Evolutionary conservation across 1,140 invertebrate species (phyloP), one percentile per base, ranked within the genome.

Genomic region (Papilio helenus): DNA sequence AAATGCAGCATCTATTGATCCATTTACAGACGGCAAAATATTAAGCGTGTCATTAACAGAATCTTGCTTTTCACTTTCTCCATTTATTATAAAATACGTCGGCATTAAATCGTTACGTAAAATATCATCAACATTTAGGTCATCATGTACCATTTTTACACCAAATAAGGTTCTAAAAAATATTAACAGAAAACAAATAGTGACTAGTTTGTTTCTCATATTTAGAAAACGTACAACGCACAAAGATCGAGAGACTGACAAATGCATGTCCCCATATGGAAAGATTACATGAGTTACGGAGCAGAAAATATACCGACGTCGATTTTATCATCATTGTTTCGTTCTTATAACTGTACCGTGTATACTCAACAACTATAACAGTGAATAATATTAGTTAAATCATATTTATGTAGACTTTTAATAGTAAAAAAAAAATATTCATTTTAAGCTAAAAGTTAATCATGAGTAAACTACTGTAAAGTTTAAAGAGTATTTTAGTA

Each of bases 21-120:
- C 96, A 86, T 96, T 95, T 0, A 88, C 74, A 0, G 83, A 82
- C 26, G 86, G 76, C 55, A 83, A 23, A 51, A 74, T 61, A 72
- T 74, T 82, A 20, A 49, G 3, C 26, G 51, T 39, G 8, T 74
- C 77, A 39, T 10, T 80, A 16, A 79, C 18, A 78, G 68, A 79
- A 39, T 72, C 72, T 78, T 88, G 82, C 9, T 76, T 71, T 80
- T 80, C 74, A 34, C 72, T 79, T 58, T 84, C 80, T 49, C 84
- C 87, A 39, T 86, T 85, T 51, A 92, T 87, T 16, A 96, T 92
- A 74, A 97, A 92, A 71, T 94, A 95, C 2, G 95, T 95, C 0
- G 96, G 96, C 88, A 97, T 95, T 71, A 96, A 93, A 91, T 96
- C 96, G 1, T 92, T 94, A 0, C 96, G 95, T 26, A 97, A 87